Conservation (phyloP, 2,888 invertebrate species). For the Rapana venosa region DNA sequence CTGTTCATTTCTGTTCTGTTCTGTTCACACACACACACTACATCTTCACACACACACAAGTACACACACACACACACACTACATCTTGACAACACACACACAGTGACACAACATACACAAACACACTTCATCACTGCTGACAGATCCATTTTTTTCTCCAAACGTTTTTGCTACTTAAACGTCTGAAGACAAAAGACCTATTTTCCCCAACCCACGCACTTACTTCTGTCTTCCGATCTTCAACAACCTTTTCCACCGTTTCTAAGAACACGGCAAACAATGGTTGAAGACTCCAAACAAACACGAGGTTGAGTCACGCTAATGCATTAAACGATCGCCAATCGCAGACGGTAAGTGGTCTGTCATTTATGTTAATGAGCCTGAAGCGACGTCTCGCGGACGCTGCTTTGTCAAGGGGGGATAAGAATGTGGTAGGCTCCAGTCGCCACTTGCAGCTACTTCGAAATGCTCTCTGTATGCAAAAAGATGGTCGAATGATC, state of each 20-base stretch:
- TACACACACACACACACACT: background rate
- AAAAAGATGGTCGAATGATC: background rate
- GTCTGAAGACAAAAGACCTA: too few relatives aligned
- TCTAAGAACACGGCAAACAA: too few relatives aligned
- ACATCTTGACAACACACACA: too few relatives aligned
- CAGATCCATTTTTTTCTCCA: too few relatives aligned
- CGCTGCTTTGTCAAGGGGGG: background rate
- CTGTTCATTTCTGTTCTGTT: background rate
- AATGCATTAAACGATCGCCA: background rate
- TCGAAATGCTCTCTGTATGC: background rate
- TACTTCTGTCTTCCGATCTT: background rate
- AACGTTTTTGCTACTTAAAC: too few relatives aligned
- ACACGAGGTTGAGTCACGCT: background rate
- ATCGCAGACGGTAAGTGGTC: background rate
- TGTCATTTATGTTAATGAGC: slow-evolving; percentile 22
- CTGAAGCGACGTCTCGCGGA: background rate
- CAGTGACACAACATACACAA: too few relatives aligned
- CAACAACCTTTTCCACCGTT: too few relatives aligned
- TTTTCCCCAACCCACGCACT: too few relatives aligned
- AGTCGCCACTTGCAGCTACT: background rate
- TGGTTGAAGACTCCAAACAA: background rate
- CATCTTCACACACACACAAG: background rate
- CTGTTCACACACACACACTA: background rate
- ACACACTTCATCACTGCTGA: too few relatives aligned
- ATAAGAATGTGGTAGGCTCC: background rate